Evolutionary conservation across 2,113 vertebrate species (phyloP), one percentile per base, ranked within the genome.

Genomic region (Erythrolamprus reginae): DNA sequence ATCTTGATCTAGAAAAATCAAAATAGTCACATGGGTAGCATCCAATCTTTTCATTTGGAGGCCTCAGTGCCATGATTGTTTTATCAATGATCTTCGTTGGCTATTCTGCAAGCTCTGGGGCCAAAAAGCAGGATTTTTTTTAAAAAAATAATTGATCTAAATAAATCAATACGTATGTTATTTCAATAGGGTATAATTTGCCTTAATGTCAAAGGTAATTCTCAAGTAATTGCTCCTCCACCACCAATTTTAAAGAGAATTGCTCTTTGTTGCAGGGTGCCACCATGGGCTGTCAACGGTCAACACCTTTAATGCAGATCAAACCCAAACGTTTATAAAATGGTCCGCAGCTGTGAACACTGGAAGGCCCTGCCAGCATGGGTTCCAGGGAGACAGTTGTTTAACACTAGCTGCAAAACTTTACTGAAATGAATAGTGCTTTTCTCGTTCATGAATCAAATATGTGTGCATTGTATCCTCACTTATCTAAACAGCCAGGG

Each of bases 401-500:
- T 33, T 51, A 58, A 88, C 88, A 28, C 53, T 51, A 51, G 86
- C 86, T 26, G 53, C 26, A 58, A 45, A 83, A 23, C 45, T 61
- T 77, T 58, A 15, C 70, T 58, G 70, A 91, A 88, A 88, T 58
- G 23, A 61, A 83, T 50, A 42, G 42, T 47, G 45, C 65, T 88
- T 58, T 84, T 61, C 90, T 50, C 17, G 58, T 88, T 38, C 77
- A 83, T 91, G 86, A 91, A 83, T 91, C 70, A 91, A 50, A 88
- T 61, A n/a, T 83, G 70, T 91, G 86, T 88, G 50, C 70, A 88
- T 70, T 83, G 83, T 55, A 84, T 83, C 86, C 42, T 38, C 3
- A 38, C 70, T 88, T 88, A 83, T 88, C 86, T 88, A 91, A 91
- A 91, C 77, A 88, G 86, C 90, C 21, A 50, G 42, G 21, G 61